Evolutionary conservation across 2,888 invertebrate species (phyloP), one percentile per base, ranked within the genome.

Genomic region (Blomia tropicalis): DNA sequence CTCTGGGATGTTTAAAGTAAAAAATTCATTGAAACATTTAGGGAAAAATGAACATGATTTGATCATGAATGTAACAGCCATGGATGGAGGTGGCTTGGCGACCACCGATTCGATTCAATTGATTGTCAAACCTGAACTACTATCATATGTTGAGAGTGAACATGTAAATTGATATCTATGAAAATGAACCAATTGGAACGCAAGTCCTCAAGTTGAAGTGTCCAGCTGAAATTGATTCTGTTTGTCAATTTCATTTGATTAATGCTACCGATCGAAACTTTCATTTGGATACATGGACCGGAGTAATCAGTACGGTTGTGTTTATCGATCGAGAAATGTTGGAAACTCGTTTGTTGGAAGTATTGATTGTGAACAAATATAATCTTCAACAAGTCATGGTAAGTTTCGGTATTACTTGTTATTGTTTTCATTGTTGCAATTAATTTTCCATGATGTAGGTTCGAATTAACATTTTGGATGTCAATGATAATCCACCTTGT

Each of bases 71-170:
- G 81, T 91, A 62, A 81, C 87, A 70, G 92, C 89, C 65, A 84
- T 83, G 72, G 93, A 93, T 77, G 90, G 91, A 58, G 80, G 85
- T 19, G 47, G 62, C 11, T 25, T 62, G 31, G 22, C 41, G 11
- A 62, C 43, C 7, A 19, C 19, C 23, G 62, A 62, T 23, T 31
- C 29, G 19, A 41, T 58, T 36, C 30, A 53, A 23, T 62, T 62
- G 22, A 58, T 56, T 7, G 22, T 31, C 22, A 27, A 32, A 31
- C 27, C 59, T 27, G 23, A 30, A 14, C n/a, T 43, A 17, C 27
- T 11, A 27, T 60, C 60, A 43, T 62, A 17, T 23, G 4, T 22
- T 17, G 3, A 43, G 31, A 41, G 58, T 59, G 27, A 25, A 23
- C n/a, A 41, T 63, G 3, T 19, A 29, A 1, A 58, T 63, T 30